A percentile compares a stretch with the other conserved stretches of the same genome.
Evolutionary conservation across 2,888 invertebrate genomes (phyloP).

Genomic region (Lathronympha strigana): DNA sequence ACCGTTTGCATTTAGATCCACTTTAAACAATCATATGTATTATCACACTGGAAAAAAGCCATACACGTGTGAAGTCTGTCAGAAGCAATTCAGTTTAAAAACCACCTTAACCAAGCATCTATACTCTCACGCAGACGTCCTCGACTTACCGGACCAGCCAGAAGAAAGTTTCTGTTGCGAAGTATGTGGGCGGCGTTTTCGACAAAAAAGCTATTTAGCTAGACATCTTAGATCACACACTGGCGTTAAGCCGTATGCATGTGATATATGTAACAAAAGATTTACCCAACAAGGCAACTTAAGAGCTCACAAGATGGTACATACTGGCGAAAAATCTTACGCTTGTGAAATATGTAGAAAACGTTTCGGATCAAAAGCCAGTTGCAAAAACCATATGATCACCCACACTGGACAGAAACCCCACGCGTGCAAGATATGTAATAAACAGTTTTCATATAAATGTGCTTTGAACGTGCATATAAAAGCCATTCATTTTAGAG

Average conservation of each 20-base stretch:
- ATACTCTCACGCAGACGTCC: slow-evolving; percentile 3
- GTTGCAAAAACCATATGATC: slow-evolving; percentile 24
- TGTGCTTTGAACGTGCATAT: slow-evolving; percentile 28
- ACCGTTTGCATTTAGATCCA: slow-evolving; percentile 8
- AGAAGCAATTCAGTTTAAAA: slow-evolving; percentile 14
- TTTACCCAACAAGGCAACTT: slow-evolving; percentile 22
- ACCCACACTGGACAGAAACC: slow-evolving; percentile 26
- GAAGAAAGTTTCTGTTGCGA: slow-evolving; percentile 21
- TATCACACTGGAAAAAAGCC: slow-evolving; percentile 12
- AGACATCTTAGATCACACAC: slow-evolving; percentile 16
- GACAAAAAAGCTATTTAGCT: slow-evolving; percentile 27
- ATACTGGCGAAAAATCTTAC: slow-evolving; percentile 19
- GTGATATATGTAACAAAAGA: slow-evolving; percentile 19
- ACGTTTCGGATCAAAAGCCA: slow-evolving; percentile 20
- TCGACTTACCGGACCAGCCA: background rate
- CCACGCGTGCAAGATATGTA: slow-evolving; percentile 19
- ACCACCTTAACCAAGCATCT: slow-evolving; percentile 8
- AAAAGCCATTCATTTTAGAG: slow-evolving; percentile 20
- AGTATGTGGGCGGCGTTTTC: slow-evolving; percentile 21
- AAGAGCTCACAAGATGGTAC: slow-evolving; percentile 18
- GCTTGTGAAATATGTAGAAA: slow-evolving; percentile 19
- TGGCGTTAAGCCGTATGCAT: slow-evolving; percentile 20
- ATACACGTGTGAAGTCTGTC: slow-evolving; percentile 4
- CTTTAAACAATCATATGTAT: slow-evolving; percentile 6
- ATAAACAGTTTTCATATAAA: slow-evolving; percentile 26